Percentiles rank a stretch among this genome's conserved stretches.
Evolutionary conservation across 2,888 invertebrate genomes (phyloP).

Genomic region (Trichogramma dendrolimi): DNA sequence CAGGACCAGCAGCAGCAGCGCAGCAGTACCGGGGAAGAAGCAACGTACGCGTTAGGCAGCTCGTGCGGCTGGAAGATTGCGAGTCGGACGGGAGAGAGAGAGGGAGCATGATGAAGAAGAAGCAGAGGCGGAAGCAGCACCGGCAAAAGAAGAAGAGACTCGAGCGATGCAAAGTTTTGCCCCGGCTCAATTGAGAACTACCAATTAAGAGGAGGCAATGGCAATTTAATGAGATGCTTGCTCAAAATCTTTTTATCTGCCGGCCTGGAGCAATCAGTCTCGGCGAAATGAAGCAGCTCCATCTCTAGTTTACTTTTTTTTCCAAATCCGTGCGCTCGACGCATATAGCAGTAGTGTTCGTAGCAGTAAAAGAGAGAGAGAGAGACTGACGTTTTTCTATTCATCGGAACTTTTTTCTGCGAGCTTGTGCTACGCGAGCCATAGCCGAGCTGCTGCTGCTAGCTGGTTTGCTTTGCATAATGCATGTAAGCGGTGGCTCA

Average conservation of each 20-base stretch:
- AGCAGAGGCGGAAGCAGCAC: background rate
- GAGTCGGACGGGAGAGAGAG: background rate
- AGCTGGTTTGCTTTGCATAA: no score
- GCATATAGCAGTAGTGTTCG: no score
- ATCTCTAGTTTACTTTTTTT: no score
- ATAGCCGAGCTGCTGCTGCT: no score
- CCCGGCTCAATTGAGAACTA: conserved; percentile 17
- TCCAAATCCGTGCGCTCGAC: no score
- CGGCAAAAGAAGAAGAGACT: background rate
- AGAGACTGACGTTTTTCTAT: no score
- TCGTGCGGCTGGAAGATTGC: background rate
- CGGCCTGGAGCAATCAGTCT: no score
- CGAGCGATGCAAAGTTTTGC: conserved; percentile 10
- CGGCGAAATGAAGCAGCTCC: no score
- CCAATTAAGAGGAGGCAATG: conserved; percentile 21
- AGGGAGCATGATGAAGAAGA: background rate
- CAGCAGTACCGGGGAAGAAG: background rate
- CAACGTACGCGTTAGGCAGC: background rate
- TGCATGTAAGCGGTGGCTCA: no score
- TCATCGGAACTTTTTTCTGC: no score
- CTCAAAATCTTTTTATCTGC: conserved; percentile 1
- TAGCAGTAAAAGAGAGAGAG: no score
- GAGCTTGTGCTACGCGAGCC: no score
- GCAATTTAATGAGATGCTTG: conserved; percentile 24
- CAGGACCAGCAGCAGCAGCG: background rate